Base-by-base conservation (phyloP, 2,888 invertebrate genomes). In the Beris morrisii region DNA sequence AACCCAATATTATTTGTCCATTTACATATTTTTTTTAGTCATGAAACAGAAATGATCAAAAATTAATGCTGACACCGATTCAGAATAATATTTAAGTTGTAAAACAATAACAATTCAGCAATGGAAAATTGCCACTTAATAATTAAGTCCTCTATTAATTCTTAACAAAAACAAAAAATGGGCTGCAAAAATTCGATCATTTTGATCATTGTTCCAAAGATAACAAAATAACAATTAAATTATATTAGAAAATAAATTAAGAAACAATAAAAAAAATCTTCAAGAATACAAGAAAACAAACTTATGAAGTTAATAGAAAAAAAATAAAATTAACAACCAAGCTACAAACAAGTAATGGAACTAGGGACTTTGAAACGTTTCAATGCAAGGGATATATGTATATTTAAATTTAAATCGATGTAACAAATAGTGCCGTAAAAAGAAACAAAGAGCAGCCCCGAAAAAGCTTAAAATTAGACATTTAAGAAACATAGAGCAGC, bases 161-260 rank as follows among this genome's bases (percentile, higher is more conserved):
- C 38, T 38, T 38, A 38, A 38, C 9, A 38, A 38, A 38, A 38
- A 38, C 2, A 9, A 30, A 13, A 58, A 28, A 7, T 22, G 38
- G 31, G 59, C 61, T 15, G 61, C 50, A 38, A 61, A 22, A 50
- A 61, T 61, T 15, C 50, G 61, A 61, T 61, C 61, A 50, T 61
- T 61, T 61, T 50, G 61, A 61, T 61, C 38, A 43, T 38, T 48
- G 38, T 61, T 61, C 61, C 61, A 61, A 61, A 61, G 61, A 61
- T 43, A 50, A 61, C 50, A 52, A 45, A 58, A 45, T 58, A 43
- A 9, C 3, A 11, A 56, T 56, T 43, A 28, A 45, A 45, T 58
- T 58, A 45, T 46, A 45, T 12, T 58, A 22, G 22, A 58, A 12
- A 30, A 15, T 58, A 46, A 58, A 28, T 45, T 58, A 58, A n/a